Conservation (phyloP, 2,113 vertebrate species). For the Eulacestoma nigropectus region DNA sequence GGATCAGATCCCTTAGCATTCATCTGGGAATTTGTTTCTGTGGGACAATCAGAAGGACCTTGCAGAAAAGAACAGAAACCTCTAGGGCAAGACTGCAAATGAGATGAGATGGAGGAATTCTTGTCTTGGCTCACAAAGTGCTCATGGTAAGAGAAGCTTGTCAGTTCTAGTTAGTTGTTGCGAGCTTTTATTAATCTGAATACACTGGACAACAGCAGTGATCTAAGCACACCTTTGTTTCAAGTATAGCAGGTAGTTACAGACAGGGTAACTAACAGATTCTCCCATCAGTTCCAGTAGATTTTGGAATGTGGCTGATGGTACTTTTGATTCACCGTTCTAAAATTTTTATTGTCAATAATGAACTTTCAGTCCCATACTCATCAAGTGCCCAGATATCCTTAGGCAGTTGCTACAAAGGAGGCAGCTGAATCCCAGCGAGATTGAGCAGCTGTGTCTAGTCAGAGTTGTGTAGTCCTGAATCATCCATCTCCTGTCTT, state of each 20-base stretch:
- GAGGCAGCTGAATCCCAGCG: not conserved
- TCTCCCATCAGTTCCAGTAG: not conserved
- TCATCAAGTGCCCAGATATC: not conserved
- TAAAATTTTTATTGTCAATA: not conserved
- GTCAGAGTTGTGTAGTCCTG: not conserved
- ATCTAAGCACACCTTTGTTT: not conserved
- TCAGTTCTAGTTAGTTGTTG: not conserved
- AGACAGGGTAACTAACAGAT: not conserved
- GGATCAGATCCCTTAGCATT: not conserved
- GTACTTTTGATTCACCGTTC: not conserved
- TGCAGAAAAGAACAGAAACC: not conserved
- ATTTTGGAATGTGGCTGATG: not conserved
- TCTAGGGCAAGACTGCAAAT: not conserved
- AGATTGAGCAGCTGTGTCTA: rapidly evolving
- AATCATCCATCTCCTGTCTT: not conserved
- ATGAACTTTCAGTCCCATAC: not conserved
- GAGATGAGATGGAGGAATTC: not conserved
- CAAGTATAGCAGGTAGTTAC: not conserved
- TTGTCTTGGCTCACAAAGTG: not conserved
- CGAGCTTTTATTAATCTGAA: not conserved
- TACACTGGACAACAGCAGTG: not conserved
- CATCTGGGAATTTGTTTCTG: not conserved
- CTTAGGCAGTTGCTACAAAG: not conserved
- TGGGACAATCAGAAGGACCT: not conserved
- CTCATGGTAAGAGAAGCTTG: not conserved